phyloP scores from a whole-genome alignment of 1,140 invertebrate species.

The Cephus cinctus region DNA sequence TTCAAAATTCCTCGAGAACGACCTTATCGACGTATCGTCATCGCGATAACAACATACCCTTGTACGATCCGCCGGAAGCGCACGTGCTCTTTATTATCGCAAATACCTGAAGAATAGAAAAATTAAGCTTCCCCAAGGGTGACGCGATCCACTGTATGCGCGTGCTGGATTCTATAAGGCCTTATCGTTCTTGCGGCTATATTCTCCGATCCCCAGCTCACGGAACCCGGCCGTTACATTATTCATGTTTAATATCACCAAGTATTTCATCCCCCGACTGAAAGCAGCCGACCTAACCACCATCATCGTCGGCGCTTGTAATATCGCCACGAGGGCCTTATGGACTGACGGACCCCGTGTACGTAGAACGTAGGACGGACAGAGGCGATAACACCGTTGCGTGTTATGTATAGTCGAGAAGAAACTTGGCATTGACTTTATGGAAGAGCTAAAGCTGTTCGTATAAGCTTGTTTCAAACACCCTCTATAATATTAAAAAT shows the following conservation, averaged over 20 bases:
- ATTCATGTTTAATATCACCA: slow-evolving; percentile 54
- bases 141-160: background rate
- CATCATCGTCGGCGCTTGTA: slow-evolving; percentile 27
- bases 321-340: slow-evolving; percentile 33
- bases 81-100: too few species aligned
- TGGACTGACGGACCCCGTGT: slow-evolving; percentile 21
- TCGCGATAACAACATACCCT: too few species aligned
- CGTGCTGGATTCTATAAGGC: slow-evolving; percentile 20
- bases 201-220: slow-evolving; percentile 21
- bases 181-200: slow-evolving; percentile 31
- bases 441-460: too few species aligned
- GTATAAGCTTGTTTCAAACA: too few species aligned
- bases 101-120: too few species aligned
- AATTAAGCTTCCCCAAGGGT: background rate
- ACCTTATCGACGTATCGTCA: too few species aligned
- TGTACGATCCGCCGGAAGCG: background rate
- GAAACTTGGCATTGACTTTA: too few species aligned
- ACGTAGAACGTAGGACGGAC: slow-evolving; percentile 16
- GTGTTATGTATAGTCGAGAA: slow-evolving; percentile 19
- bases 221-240: slow-evolving; percentile 40
- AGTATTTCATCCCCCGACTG: slow-evolving; percentile 47
- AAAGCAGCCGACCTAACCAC: slow-evolving; percentile 30
- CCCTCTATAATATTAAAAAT: too few species aligned
- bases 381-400: slow-evolving; percentile 30
- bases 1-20: too few species aligned